Base-by-base conservation (phyloP, 2,888 invertebrate genomes). In the Tetanocera ferruginea region DNA sequence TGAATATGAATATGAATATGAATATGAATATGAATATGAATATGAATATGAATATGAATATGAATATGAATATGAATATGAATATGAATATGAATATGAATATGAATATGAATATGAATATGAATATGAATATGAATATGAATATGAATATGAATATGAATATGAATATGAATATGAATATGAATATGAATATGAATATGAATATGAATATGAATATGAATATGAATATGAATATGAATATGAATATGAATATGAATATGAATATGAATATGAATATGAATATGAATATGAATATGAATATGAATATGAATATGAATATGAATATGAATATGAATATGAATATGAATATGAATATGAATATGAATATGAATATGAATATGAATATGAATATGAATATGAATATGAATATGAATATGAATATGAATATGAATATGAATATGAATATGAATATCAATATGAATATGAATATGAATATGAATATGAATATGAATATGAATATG, bases 21-120 rank as follows among this genome's bases (percentile, higher is more conserved):
- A 55, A 55, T 23, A 55, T 55, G 55, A 6, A 55, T 23, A 55
- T 55, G 55, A 55, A 55, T 23, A 55, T 55, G 55, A 55, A 55
- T 23, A 55, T 55, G 55, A 55, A 55, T 23, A 55, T 55, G 55
- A 55, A 55, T 23, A 52, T 52, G 52, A 52, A 52, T n/a, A 52
- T 52, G 52, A 52, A 52, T n/a, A 52, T 52, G 52, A 52, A 52
- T n/a, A 52, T 52, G 52, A 52, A n/a, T n/a, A n/a, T n/a, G 52
- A 52, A 52, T n/a, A 52, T 52, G 52, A 52, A 52, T 3, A 52
- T 52, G 52, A 14, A 52, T n/a, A 52, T 52, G 52, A 52, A 52
- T n/a, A 52, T 52, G 52, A 52, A 52, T n/a, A 52, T 52, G 52
- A 52, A 52, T n/a, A 52, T 52, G 52, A 52, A 52, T n/a, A 52